Conservation (phyloP, 2,113 vertebrate genomes). For the Fukomys damarensis region DNA sequence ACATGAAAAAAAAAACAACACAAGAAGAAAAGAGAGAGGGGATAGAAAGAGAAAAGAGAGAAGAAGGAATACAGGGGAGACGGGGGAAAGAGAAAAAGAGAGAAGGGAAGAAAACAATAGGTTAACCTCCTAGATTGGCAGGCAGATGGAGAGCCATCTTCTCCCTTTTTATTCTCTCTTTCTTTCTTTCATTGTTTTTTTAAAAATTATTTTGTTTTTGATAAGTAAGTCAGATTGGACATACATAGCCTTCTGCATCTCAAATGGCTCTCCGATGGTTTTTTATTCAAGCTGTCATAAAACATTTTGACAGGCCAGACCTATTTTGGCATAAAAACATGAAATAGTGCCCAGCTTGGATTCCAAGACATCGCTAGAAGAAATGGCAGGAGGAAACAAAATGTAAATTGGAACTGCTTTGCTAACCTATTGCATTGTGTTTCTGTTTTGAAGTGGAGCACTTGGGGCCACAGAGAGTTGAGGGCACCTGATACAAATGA, state of each 20-base stretch:
- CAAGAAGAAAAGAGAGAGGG: conserved; percentile 80
- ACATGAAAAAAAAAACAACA: conserved; percentile 77
- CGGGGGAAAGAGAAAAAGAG: conserved; percentile 76
- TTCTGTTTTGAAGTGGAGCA: conserved; percentile 80
- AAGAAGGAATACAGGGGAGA: conserved; percentile 70
- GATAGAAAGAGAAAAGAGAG: conserved; percentile 80
- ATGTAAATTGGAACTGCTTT: conserved; percentile 86
- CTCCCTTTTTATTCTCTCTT: conserved; percentile 66
- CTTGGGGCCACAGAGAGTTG: conserved; percentile 76
- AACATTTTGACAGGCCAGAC: conserved; percentile 88
- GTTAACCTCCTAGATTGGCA: conserved; percentile 82
- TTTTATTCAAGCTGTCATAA: conserved; percentile 89
- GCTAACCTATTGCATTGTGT: conserved; percentile 82
- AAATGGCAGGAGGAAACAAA: conserved; percentile 86
- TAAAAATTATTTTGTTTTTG: conserved; percentile 65
- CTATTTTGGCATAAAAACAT: conserved; percentile 86
- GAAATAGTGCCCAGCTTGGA: conserved; percentile 84
- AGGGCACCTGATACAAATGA: conserved; percentile 75
- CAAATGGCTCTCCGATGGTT: conserved; percentile 84
- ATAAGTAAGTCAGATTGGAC: conserved; percentile 83
- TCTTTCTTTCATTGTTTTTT: not conserved
- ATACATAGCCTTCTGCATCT: conserved; percentile 84
- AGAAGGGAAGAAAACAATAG: conserved; percentile 84
- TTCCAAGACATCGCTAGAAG: conserved; percentile 84
- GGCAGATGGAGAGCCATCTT: conserved; percentile 82